phyloP scores from a whole-genome alignment of 2,888 invertebrate genomes.

The Ornithoptera alexandrae region DNA sequence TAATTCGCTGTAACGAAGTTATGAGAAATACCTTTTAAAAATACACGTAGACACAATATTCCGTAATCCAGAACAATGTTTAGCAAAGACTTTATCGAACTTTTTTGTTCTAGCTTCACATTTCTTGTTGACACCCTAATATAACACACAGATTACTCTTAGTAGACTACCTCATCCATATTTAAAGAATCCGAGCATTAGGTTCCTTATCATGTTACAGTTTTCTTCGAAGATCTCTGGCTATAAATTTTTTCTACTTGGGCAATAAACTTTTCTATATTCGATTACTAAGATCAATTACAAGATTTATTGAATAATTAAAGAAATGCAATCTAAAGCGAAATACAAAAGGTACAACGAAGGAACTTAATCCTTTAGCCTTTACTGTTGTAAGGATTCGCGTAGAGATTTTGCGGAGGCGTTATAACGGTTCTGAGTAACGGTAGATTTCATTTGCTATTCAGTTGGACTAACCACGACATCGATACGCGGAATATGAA shows the following conservation, averaged over 20 bases:
- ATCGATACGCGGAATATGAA: constrained; percentile 61
- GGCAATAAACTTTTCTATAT: constrained; percentile 11
- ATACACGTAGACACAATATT: no score
- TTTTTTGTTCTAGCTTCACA: no score
- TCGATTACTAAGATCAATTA: constrained; percentile 10
- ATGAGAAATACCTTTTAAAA: no score
- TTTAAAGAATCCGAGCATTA: no score
- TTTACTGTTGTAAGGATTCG: constrained; percentile 42
- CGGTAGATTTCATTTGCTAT: constrained; percentile 70
- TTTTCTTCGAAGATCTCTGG: not conserved
- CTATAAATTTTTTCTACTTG: not conserved
- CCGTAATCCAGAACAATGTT: no score
- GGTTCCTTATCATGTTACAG: not conserved
- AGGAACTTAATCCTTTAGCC: constrained; percentile 26
- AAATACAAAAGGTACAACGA: not conserved
- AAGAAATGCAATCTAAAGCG: constrained; percentile 10
- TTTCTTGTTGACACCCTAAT: no score
- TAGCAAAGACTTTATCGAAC: no score
- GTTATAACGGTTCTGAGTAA: constrained; percentile 67
- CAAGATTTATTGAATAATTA: not conserved
- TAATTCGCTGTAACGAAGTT: no score
- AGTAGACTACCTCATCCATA: no score
- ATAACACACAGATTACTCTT: no score
- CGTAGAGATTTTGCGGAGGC: constrained; percentile 54
- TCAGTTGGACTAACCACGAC: constrained; percentile 57